Percentiles rank a stretch among this genome's conserved stretches.
Evolutionary conservation across 2,113 vertebrate genomes (phyloP).

Genomic region (Albula goreensis): DNA sequence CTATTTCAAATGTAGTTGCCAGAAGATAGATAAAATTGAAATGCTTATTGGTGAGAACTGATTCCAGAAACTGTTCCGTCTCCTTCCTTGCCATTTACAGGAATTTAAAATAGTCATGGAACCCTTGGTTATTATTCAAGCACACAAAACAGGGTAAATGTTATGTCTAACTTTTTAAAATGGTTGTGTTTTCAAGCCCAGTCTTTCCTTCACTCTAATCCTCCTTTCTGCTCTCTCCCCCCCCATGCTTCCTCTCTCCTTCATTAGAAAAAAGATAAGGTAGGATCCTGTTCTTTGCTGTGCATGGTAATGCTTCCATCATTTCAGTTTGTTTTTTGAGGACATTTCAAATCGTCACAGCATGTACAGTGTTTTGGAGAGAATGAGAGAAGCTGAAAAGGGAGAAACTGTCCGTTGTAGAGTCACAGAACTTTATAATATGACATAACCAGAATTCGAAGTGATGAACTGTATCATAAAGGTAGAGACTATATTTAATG

Average conservation of each 20-base stretch:
- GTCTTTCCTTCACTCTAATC: conserved; percentile 56
- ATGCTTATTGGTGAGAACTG: too few relatives aligned
- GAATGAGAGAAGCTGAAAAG: background rate
- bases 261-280: conserved; percentile 79
- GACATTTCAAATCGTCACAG: background rate
- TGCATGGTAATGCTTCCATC: conserved; percentile 58
- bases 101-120: background rate
- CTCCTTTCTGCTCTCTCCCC: conserved; percentile 54
- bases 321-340: conserved; percentile 27
- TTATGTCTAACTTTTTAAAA: background rate
- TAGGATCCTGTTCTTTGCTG: conserved; percentile 57
- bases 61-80: too few relatives aligned
- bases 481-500: background rate
- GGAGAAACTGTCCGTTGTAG: too few relatives aligned
- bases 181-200: background rate
- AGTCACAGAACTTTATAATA: background rate
- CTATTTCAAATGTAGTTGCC: too few relatives aligned
- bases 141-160: background rate
- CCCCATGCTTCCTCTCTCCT: conserved; percentile 55
- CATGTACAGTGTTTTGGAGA: background rate
- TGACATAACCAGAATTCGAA: background rate
- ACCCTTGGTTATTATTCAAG: background rate
- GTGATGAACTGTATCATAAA: background rate
- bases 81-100: background rate
- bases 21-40: too few relatives aligned